These are phyloP conservation scores for Mus minutoides DNA, from an alignment of 2,797 vertebrate genomes.

Conservation along the genomic window DNA sequence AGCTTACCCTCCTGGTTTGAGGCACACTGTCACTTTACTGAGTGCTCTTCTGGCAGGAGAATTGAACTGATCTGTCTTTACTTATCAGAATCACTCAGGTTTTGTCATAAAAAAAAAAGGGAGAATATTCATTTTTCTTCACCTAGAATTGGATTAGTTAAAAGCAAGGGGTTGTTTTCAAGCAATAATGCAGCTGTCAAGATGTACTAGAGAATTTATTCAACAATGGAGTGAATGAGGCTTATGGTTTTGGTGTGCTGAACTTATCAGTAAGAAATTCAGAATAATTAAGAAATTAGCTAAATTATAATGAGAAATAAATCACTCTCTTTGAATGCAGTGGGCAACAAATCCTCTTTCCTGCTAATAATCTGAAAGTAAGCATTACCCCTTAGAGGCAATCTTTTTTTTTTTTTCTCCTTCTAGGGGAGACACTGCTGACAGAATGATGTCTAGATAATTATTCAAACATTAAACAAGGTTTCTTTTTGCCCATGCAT, in stretches of 20 bases:
- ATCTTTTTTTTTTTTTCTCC: neutral
- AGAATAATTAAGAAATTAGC: constrained; percentile 65
- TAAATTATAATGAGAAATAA: constrained; percentile 23
- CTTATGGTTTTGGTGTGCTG: neutral
- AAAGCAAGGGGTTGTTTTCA: constrained; percentile 1
- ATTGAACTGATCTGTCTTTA: constrained; percentile 41
- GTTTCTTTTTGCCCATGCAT: neutral
- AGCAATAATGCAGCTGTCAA: neutral
- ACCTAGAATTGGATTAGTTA: constrained; percentile 57
- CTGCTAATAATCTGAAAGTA: constrained; percentile 40
- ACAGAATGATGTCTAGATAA: constrained; percentile 18
- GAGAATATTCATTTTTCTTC: constrained; percentile 59
- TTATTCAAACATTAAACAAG: constrained; percentile 53
- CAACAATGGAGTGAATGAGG: neutral
- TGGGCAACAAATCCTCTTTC: neutral
- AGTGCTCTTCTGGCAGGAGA: neutral
- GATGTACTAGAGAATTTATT: neutral
- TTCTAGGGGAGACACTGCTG: neutral
- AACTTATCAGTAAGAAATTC: constrained; percentile 43
- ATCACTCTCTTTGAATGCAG: neutral
- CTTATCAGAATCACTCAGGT: constrained; percentile 33
- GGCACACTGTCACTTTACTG: neutral
- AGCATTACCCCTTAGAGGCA: neutral
- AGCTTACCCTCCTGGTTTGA: neutral
- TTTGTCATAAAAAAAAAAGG: constrained; percentile 37